These are phyloP conservation scores for Macroteleia sp. DNA, from an alignment of 2,888 invertebrate species.

Conservation along the genomic window DNA sequence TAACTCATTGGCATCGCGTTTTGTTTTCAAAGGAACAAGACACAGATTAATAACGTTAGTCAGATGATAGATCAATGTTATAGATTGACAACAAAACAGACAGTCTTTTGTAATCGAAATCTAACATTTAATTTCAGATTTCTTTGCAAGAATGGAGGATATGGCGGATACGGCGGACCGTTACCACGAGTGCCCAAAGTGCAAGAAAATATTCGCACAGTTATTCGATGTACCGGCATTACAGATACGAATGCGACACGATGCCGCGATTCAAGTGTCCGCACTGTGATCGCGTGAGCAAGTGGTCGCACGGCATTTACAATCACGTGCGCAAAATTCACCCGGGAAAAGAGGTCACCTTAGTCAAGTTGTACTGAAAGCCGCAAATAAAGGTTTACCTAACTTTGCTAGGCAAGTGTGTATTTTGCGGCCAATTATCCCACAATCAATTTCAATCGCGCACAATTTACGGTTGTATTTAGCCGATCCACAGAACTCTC, in stretches of 20 bases:
- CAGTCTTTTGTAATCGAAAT: constrained; percentile 3
- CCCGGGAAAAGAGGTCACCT: constrained; percentile 71
- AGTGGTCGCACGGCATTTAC: constrained; percentile 80
- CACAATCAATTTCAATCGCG: constrained; percentile 8
- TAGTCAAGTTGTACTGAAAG: constrained; percentile 74
- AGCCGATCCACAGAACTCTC: neutral
- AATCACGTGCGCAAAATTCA: constrained; percentile 78
- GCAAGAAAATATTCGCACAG: constrained; percentile 78
- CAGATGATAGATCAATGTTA: neutral
- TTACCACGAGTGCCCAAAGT: constrained; percentile 75
- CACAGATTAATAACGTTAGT: neutral
- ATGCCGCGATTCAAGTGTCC: constrained; percentile 80
- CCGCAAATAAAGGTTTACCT: constrained; percentile 33
- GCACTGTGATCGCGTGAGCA: constrained; percentile 79
- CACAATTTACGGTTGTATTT: constrained; percentile 10
- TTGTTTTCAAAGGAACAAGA: neutral
- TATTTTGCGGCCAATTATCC: constrained; percentile 14
- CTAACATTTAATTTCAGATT: constrained; percentile 46
- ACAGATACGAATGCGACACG: constrained; percentile 82
- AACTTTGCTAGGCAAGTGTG: constrained; percentile 36
- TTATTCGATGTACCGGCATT: constrained; percentile 81
- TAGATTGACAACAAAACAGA: neutral
- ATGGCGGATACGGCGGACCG: constrained; percentile 16
- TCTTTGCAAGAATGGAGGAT: constrained; percentile 9
- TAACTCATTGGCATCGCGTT: neutral